phyloP scores from a whole-genome alignment of 2,797 vertebrate genomes.

The Remorina albescens region DNA sequence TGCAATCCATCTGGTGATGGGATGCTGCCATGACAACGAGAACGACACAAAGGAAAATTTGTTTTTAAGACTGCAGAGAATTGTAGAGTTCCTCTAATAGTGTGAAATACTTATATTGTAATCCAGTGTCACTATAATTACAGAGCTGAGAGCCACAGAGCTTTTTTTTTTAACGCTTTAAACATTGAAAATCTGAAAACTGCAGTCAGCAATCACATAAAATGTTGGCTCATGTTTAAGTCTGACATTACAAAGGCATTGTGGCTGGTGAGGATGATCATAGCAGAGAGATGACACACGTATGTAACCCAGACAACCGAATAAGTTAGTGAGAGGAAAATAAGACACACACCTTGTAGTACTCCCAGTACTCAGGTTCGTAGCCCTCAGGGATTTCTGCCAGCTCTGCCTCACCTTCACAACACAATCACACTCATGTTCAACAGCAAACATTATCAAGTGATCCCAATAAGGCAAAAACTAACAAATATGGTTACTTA shows the following conservation, averaged over 20 bases:
- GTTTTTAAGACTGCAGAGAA: not conserved
- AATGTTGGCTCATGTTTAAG: not conserved
- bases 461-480: not conserved
- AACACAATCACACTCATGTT: conserved; percentile 31
- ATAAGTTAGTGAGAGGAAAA: conserved; percentile 1
- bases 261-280: too few relatives aligned
- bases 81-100: not conserved
- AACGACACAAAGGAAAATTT: not conserved
- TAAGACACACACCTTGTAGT: conserved; percentile 79
- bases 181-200: not conserved
- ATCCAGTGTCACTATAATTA: not conserved
- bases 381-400: conserved; percentile 93
- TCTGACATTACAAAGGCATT: not conserved
- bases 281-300: too few relatives aligned
- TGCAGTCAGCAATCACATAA: not conserved
- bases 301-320: not conserved
- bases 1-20: conserved; percentile 93
- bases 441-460: not conserved
- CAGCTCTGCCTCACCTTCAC: conserved; percentile 91
- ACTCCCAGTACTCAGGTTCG: conserved; percentile 94
- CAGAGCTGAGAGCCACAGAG: too few relatives aligned
- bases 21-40: conserved; percentile 87
- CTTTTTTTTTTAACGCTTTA: not conserved
- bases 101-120: not conserved
- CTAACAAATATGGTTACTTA: conserved; percentile 75